Evolutionary conservation across 2,888 invertebrate genomes (phyloP).

Genomic region (Xanthorhoe designata): DNA sequence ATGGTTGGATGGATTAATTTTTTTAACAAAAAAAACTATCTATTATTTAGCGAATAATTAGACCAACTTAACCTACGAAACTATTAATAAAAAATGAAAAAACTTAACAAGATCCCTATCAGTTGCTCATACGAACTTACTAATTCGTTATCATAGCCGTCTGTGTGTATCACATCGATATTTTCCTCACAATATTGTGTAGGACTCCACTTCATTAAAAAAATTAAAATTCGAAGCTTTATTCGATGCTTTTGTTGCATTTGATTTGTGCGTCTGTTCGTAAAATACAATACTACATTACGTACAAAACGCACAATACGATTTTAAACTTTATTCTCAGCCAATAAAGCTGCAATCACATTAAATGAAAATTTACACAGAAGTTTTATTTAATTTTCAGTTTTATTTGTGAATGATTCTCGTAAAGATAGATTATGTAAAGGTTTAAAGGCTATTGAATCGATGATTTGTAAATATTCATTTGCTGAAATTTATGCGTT

Average conservation of each 20-base stretch:
- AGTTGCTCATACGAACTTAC: too few relatives aligned
- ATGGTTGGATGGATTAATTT: too few relatives aligned
- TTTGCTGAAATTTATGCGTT: conserved; percentile 30
- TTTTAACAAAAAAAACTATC: too few relatives aligned
- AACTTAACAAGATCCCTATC: background rate
- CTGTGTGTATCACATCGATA: conserved; percentile 64
- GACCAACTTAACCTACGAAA: background rate
- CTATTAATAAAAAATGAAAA: background rate
- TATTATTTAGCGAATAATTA: too few relatives aligned
- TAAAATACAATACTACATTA: conserved; percentile 67
- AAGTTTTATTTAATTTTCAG: conserved; percentile 69
- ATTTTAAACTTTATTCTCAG: conserved; percentile 53
- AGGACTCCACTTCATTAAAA: conserved; percentile 79
- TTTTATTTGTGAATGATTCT: conserved; percentile 62
- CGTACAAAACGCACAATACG: conserved; percentile 50
- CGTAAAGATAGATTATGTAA: conserved; percentile 57
- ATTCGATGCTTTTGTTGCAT: conserved; percentile 73
- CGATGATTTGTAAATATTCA: conserved; percentile 66
- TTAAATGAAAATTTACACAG: conserved; percentile 48
- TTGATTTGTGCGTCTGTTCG: conserved; percentile 78
- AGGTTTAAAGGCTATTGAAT: conserved; percentile 48
- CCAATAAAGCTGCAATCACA: conserved; percentile 50
- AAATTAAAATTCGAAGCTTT: conserved; percentile 76
- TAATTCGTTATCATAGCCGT: background rate
- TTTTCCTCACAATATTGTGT: conserved; percentile 77